phyloP scores from a whole-genome alignment of 2,888 invertebrate genomes.

The Matsumyia berberina region DNA sequence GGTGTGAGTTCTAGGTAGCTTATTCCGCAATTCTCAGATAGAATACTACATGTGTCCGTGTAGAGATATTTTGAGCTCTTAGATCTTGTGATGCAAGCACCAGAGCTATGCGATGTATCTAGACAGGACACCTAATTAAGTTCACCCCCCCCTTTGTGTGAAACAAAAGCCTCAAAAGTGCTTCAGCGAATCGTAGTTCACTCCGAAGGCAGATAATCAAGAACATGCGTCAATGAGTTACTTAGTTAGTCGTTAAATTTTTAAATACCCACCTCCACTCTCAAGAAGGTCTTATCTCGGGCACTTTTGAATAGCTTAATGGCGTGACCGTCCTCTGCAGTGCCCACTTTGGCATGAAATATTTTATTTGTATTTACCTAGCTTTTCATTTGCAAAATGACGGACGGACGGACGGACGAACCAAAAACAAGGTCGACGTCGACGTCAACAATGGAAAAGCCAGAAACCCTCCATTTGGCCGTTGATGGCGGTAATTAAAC shows the following conservation, averaged over 20 bases:
- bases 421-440: slow-evolving; percentile 25
- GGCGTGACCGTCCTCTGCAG: not conserved
- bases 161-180: not conserved
- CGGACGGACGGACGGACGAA: slow-evolving; percentile 1
- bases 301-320: slow-evolving; percentile 23
- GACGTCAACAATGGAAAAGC: slow-evolving; percentile 24
- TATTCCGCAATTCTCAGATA: too few species aligned
- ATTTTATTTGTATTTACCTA: slow-evolving; percentile 60
- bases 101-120: too few species aligned
- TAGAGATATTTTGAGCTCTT: too few species aligned
- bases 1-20: too few species aligned
- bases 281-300: slow-evolving; percentile 27
- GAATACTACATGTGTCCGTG: too few species aligned
- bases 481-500: slow-evolving; percentile 70
- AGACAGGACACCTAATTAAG: too few species aligned
- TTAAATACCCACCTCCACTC: slow-evolving; percentile 2
- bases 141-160: not conserved
- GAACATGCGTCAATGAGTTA: slow-evolving; percentile 32
- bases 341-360: slow-evolving; percentile 23
- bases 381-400: slow-evolving; percentile 56
- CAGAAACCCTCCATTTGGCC: slow-evolving; percentile 48
- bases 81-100: too few species aligned
- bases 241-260: slow-evolving; percentile 30
- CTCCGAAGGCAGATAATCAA: not conserved
- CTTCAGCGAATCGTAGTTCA: slow-evolving; percentile 6